Conservation (phyloP, 2,888 invertebrate genomes). For the Pedicia rivosa region DNA sequence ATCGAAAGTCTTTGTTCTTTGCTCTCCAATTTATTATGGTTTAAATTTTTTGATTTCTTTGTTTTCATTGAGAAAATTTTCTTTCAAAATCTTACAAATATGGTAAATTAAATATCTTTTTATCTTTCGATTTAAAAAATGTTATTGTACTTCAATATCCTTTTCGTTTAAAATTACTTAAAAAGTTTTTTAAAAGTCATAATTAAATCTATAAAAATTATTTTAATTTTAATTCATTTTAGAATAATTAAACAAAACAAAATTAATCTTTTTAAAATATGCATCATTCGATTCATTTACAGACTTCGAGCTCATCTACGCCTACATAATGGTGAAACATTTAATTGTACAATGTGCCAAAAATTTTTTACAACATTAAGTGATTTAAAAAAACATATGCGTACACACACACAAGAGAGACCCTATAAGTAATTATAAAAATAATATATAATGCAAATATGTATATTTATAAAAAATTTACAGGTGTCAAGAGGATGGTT, state of each 20-base stretch:
- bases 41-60: background rate
- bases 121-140: too few relatives aligned
- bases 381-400: conserved; percentile 84
- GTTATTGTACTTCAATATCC: too few relatives aligned
- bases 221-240: too few relatives aligned
- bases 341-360: conserved; percentile 77
- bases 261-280: too few relatives aligned
- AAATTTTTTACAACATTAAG: conserved; percentile 90
- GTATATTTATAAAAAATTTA: conserved; percentile 6
- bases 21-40: background rate
- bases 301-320: conserved; percentile 79
- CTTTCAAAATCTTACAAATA: too few relatives aligned
- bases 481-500: conserved; percentile 67
- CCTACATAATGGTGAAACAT: conserved; percentile 86
- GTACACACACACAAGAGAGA: conserved; percentile 83
- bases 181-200: too few relatives aligned
- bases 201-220: too few relatives aligned
- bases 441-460: conserved; percentile 2
- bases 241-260: too few relatives aligned
- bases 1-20: too few relatives aligned
- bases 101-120: too few relatives aligned
- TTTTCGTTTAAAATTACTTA: too few relatives aligned
- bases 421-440: conserved; percentile 52
- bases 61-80: conserved; percentile 11
- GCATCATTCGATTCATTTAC: too few relatives aligned